phyloP scores from a whole-genome alignment of 35 echinoderm and acorn worm genomes.

The Strongylocentrotus purpuratus region DNA sequence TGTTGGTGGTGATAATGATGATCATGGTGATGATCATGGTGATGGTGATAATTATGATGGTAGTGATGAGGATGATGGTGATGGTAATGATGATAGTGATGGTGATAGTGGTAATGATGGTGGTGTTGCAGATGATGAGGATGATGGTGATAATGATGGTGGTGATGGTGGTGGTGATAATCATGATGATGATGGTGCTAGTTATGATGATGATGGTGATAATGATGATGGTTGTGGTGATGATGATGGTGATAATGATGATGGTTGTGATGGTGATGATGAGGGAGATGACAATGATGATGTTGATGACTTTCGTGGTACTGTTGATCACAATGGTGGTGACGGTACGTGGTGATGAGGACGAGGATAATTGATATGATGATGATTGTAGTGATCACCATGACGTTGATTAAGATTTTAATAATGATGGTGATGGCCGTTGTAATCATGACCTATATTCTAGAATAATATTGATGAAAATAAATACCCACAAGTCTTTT shows the following conservation, averaged over 20 bases:
- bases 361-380: no score
- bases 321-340: no score
- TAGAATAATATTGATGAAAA: no score
- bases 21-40: constrained; percentile 1
- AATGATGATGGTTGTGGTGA: not conserved
- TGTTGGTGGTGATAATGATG: not conserved
- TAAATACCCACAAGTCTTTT: no score
- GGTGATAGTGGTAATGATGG: constrained; percentile 23
- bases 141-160: constrained; percentile 21
- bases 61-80: constrained; percentile 23
- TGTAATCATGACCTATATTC: no score
- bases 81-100: constrained; percentile 30
- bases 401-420: no score
- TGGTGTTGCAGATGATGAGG: not conserved
- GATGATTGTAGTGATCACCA: no score
- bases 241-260: not conserved
- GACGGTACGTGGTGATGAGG: no score
- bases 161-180: not conserved
- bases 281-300: no score
- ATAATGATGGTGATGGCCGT: no score
- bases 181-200: not conserved
- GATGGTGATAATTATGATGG: constrained; percentile 14
- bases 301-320: no score
- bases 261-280: not conserved
- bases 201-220: not conserved